Evolutionary conservation across 2,797 vertebrate genomes (phyloP).

Genomic region (Artibeus jamaicensis): DNA sequence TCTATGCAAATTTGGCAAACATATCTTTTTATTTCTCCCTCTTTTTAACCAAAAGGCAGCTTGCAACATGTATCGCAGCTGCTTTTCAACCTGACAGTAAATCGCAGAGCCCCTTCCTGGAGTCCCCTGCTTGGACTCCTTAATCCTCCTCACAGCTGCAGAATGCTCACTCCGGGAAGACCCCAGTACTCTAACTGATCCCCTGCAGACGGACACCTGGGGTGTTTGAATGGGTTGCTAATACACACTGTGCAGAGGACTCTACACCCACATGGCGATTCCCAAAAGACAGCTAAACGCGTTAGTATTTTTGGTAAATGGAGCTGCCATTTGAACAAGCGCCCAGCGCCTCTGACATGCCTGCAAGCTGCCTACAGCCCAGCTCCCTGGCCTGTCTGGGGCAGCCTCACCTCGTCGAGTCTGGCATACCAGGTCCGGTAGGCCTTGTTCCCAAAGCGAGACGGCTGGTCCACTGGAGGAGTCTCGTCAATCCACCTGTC

Average conservation of each 20-base stretch:
- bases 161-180: rapidly evolving
- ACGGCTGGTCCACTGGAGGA: conserved; percentile 94
- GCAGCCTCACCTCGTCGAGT: conserved; percentile 89
- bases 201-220: not conserved
- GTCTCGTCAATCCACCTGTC: conserved; percentile 97
- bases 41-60: not conserved
- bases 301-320: not conserved
- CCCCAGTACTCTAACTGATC: not conserved
- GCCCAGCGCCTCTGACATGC: not conserved
- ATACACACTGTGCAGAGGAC: not conserved
- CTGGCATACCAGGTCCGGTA: conserved; percentile 95
- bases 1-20: not conserved
- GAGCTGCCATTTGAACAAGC: not conserved
- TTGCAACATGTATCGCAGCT: not conserved
- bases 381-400: not conserved
- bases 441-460: conserved; percentile 98
- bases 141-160: not conserved
- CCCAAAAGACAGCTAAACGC: not conserved
- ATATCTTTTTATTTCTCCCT: not conserved
- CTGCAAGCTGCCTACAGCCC: not conserved
- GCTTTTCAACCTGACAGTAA: not conserved
- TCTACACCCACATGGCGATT: rapidly evolving
- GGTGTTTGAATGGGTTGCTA: not conserved
- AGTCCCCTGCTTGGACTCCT: not conserved
- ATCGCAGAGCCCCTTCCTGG: not conserved